Evolutionary conservation across 2,888 invertebrate species (phyloP).

Genomic region (Xestia ashworthii): DNA sequence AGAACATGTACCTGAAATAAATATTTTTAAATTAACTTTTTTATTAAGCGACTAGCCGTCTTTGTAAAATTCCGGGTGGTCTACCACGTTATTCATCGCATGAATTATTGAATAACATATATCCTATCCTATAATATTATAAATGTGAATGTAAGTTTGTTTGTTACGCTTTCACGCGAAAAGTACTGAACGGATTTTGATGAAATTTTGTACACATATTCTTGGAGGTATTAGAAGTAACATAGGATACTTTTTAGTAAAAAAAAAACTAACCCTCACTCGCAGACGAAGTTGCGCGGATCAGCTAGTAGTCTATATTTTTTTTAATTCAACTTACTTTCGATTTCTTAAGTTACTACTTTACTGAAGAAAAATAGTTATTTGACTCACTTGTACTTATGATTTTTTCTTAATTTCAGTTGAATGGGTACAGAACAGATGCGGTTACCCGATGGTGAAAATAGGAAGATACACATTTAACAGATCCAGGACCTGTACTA

Average conservation of each 20-base stretch:
- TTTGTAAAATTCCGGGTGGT: neutral
- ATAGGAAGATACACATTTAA: slow-evolving; percentile 8
- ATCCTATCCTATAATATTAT: no score
- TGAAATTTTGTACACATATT: no score
- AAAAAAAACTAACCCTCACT: no score
- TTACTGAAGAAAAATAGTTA: neutral
- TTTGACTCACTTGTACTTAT: neutral
- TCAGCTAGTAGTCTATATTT: no score
- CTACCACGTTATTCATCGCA: neutral
- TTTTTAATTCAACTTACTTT: neutral
- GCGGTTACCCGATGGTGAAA: slow-evolving; percentile 7
- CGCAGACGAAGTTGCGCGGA: no score
- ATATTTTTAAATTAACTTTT: neutral
- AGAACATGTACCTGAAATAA: neutral
- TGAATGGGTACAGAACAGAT: slow-evolving; percentile 9
- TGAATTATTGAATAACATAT: no score
- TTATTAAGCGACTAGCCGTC: no score
- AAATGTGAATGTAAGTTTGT: no score
- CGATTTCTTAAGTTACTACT: neutral
- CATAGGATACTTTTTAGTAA: no score
- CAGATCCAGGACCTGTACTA: neutral
- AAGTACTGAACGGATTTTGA: no score
- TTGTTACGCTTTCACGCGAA: no score
- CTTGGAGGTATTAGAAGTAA: no score
- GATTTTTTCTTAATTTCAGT: neutral